phyloP scores from a whole-genome alignment of 2,797 vertebrate species.

The Lagorchestes hirsutus region DNA sequence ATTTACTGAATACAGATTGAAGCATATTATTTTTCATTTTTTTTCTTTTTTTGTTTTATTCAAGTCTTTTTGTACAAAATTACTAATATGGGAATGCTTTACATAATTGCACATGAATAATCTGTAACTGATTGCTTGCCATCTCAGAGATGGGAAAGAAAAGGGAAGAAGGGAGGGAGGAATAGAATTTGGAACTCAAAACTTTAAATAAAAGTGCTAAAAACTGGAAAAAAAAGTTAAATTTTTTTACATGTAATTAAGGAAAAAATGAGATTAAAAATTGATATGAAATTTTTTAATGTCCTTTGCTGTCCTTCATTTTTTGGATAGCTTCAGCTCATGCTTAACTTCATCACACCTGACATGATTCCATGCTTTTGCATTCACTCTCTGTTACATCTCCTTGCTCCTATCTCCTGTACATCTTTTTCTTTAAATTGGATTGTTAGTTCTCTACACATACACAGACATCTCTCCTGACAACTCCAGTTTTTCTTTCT shows the following conservation, averaged over 20 bases:
- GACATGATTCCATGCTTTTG: neutral
- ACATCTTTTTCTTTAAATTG: neutral
- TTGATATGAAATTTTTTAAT: neutral
- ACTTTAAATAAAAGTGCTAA: neutral
- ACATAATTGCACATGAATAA: neutral
- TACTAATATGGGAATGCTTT: neutral
- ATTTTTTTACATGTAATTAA: neutral
- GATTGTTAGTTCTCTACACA: neutral
- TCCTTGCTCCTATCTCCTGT: neutral
- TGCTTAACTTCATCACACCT: neutral
- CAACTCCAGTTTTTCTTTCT: neutral
- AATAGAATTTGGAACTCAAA: neutral
- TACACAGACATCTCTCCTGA: neutral
- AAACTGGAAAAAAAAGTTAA: neutral
- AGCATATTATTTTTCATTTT: neutral
- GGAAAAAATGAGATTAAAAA: neutral
- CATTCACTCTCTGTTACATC: neutral
- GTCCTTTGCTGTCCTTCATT: neutral
- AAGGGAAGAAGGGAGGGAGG: neutral
- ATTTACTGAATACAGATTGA: neutral
- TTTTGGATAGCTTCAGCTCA: neutral
- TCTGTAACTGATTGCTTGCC: neutral
- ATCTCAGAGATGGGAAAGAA: neutral
- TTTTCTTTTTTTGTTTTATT: neutral
- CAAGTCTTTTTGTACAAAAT: neutral